These are phyloP conservation scores for Lithobius niger DNA, from an alignment of 1,140 invertebrate species.

Conservation along the genomic window DNA sequence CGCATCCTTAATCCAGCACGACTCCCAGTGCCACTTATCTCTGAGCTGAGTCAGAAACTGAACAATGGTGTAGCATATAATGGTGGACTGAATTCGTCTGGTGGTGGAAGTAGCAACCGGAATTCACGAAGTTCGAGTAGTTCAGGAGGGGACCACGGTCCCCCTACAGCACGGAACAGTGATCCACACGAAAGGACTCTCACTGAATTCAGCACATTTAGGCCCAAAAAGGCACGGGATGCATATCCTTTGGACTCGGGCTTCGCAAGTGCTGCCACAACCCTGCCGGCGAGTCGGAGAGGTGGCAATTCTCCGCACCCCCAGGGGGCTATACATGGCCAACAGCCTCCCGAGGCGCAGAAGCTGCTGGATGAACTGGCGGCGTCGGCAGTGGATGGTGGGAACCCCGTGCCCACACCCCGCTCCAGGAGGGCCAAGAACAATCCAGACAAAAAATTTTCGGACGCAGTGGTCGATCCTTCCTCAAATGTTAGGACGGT, in stretches of 20 bases:
- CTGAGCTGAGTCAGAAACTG: slow-evolving; percentile 10
- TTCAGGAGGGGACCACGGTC: not conserved
- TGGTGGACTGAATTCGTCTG: not conserved
- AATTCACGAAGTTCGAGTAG: slow-evolving; percentile 1
- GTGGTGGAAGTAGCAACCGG: not conserved
- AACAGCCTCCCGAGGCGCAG: not conserved
- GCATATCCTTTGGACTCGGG: not conserved
- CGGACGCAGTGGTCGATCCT: no score
- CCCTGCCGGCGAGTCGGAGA: not conserved
- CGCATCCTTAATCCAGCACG: slow-evolving; percentile 2
- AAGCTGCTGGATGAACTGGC: not conserved
- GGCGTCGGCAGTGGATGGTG: no score
- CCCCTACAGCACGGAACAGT: not conserved
- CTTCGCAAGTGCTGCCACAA: not conserved
- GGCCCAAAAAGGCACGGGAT: not conserved
- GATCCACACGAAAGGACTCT: slow-evolving; percentile 7
- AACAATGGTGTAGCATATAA: not conserved
- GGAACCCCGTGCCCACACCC: not conserved
- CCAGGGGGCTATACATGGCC: not conserved
- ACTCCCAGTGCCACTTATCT: slow-evolving; percentile 2
- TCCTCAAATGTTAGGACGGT: no score
- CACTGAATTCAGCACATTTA: slow-evolving; percentile 7
- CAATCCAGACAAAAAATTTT: no score
- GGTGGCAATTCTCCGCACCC: not conserved
- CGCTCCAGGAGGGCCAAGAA: not conserved